Percentiles rank a stretch among this genome's conserved stretches.
These are phyloP conservation scores for Mixornis gularis DNA, from an alignment of 2,113 vertebrate species.

Conservation along the genomic window DNA sequence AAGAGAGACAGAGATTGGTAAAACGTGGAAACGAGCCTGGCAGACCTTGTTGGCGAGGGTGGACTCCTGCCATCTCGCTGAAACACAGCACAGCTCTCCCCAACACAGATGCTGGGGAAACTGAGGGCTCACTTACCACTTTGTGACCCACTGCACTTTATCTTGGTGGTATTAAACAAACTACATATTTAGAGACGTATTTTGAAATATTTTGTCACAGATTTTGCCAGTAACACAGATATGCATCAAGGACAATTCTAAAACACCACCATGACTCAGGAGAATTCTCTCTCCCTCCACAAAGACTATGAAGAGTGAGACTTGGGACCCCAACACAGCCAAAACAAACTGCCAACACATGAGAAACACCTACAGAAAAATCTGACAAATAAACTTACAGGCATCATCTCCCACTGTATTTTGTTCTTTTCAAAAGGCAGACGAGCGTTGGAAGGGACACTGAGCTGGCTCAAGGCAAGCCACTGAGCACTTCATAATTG, in stretches of 20 bases:
- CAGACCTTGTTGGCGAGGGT: accelerated
- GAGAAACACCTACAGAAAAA: background rate
- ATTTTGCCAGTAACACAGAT: background rate
- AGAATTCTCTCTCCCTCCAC: background rate
- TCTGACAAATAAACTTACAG: background rate
- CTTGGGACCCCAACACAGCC: accelerated
- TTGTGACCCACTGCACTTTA: background rate
- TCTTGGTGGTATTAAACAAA: background rate
- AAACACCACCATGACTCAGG: background rate
- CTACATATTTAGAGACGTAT: background rate
- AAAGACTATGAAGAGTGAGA: background rate
- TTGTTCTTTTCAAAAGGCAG: background rate
- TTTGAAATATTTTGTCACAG: background rate
- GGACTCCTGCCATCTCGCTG: background rate
- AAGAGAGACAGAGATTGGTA: background rate
- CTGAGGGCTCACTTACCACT: background rate
- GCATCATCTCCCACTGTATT: background rate
- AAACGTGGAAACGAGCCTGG: background rate
- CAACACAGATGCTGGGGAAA: accelerated
- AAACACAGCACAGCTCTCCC: background rate
- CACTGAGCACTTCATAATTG: accelerated
- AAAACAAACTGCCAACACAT: background rate
- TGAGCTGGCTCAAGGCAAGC: background rate
- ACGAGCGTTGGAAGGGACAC: background rate
- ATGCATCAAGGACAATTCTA: background rate